Evolutionary conservation across 2,113 vertebrate genomes (phyloP).

Genomic region (Mesitornis unicolor): DNA sequence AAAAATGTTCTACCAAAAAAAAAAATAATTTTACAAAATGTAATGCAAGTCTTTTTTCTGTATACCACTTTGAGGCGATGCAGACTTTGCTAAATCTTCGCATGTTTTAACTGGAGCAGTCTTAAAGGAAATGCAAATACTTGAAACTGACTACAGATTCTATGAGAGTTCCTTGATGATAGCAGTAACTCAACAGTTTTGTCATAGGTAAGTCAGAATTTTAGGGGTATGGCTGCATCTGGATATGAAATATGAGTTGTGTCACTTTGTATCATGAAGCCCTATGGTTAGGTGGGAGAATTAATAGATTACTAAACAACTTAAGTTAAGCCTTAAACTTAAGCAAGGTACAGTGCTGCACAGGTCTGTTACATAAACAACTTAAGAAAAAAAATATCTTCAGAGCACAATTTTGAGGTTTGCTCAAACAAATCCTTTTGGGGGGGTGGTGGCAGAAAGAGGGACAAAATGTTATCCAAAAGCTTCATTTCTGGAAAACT

Average conservation of each 20-base stretch:
- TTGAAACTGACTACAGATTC: neutral
- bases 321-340: neutral
- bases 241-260: neutral
- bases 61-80: neutral
- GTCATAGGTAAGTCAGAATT: neutral
- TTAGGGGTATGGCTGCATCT: neutral
- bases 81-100: neutral
- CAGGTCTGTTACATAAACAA: neutral
- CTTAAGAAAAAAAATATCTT: neutral
- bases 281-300: neutral
- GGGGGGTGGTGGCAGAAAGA: neutral
- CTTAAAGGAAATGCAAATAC: neutral
- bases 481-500: neutral
- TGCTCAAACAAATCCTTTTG: neutral
- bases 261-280: neutral
- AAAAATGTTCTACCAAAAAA: neutral
- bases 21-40: neutral
- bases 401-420: neutral
- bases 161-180: neutral
- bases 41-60: neutral
- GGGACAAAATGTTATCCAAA: accelerated
- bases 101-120: neutral
- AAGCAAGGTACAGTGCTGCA: neutral
- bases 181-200: neutral
- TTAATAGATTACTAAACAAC: neutral